Conservation (phyloP, 2,113 vertebrate species). For the Aspiorhynchus laticeps region DNA sequence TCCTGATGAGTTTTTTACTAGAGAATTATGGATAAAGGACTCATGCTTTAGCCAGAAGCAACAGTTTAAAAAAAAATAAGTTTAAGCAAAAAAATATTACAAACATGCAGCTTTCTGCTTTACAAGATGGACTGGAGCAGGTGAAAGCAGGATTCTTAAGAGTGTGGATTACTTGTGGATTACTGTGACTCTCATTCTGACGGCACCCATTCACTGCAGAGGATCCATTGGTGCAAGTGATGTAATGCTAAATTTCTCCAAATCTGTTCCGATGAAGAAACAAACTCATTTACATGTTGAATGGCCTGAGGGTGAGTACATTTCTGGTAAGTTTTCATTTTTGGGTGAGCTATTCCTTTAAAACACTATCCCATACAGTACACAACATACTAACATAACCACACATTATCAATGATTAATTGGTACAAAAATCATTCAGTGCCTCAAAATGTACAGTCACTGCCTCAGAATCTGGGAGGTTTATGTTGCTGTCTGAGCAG, state of each 20-base stretch:
- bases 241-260: neutral
- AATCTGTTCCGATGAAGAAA: neutral
- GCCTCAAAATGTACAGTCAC: constrained; percentile 1
- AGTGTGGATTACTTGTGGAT: too few species aligned
- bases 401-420: neutral
- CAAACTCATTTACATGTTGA: neutral
- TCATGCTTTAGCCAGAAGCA: too few species aligned
- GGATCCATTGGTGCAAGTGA: neutral
- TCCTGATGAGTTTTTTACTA: too few species aligned
- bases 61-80: too few species aligned
- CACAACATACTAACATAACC: neutral
- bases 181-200: neutral
- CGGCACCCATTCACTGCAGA: neutral
- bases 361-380: neutral
- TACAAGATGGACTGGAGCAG: neutral
- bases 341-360: neutral
- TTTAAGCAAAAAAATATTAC: too few species aligned
- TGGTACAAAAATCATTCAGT: neutral
- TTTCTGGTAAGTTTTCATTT: neutral
- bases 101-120: too few species aligned
- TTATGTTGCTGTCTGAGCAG: constrained; percentile 3
- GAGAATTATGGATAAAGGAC: too few species aligned
- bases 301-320: neutral
- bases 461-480: neutral
- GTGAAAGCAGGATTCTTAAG: too few species aligned